Evolutionary conservation across 2,888 invertebrate species (phyloP).

Genomic region (Mythimna albipuncta): DNA sequence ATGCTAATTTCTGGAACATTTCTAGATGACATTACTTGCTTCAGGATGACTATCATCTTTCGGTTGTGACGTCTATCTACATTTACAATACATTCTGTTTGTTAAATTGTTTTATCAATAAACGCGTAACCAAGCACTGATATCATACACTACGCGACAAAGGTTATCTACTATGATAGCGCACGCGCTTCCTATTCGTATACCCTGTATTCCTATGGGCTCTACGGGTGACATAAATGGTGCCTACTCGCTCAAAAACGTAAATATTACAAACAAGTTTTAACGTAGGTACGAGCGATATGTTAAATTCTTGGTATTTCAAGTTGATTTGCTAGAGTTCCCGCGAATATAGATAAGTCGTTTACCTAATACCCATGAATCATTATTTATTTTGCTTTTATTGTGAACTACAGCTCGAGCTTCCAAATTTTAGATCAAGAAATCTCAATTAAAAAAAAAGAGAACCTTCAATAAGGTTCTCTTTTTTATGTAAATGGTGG

Average conservation of each 20-base stretch:
- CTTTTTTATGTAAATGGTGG: too few species aligned
- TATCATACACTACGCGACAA: constrained; percentile 48
- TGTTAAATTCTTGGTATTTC: constrained; percentile 11
- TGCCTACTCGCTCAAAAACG: constrained; percentile 3
- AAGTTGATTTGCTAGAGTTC: constrained; percentile 17
- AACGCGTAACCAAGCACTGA: constrained; percentile 51
- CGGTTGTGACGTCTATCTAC: background rate
- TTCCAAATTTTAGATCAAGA: constrained; percentile 3
- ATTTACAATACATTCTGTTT: constrained; percentile 8
- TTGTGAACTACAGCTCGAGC: background rate
- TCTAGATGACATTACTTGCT: background rate
- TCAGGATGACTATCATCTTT: background rate
- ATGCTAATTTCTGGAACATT: background rate
- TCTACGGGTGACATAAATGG: constrained; percentile 14
- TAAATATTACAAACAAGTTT: constrained; percentile 16
- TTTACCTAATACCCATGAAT: constrained; percentile 35
- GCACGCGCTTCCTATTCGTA: constrained; percentile 51
- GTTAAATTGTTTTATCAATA: constrained; percentile 28
- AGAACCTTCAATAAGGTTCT: too few species aligned
- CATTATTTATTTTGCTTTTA: constrained; percentile 56
- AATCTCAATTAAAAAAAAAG: too few species aligned
- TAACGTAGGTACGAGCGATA: background rate
- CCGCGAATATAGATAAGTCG: constrained; percentile 16
- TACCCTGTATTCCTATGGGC: background rate
- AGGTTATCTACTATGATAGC: constrained; percentile 62